A percentile compares a stretch with the other conserved stretches of the same genome.
Conservation (phyloP, 1,140 invertebrate species). For the Leptopilina clavipes region DNA sequence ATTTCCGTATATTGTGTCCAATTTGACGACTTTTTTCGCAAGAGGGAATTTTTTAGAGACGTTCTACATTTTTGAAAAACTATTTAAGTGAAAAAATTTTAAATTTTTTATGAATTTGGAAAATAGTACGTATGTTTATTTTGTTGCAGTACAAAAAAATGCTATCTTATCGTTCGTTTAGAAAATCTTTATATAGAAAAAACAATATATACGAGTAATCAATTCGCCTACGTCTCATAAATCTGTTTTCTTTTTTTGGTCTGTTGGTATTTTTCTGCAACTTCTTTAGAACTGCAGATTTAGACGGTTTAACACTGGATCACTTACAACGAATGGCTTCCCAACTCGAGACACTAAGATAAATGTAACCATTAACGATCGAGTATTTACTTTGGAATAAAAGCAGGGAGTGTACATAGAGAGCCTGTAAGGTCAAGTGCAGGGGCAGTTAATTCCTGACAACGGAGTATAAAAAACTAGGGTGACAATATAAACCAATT, state of each 20-base stretch:
- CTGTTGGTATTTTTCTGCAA: background rate
- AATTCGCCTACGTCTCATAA: background rate
- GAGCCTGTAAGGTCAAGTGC: constrained; percentile 24
- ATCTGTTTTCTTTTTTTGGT: constrained; percentile 8
- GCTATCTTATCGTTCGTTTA: too few species aligned
- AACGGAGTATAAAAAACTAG: constrained; percentile 8
- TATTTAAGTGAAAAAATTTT: too few species aligned
- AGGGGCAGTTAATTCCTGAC: constrained; percentile 15
- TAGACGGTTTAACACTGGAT: constrained; percentile 13
- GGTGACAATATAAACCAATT: constrained; percentile 7
- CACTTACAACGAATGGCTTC: constrained; percentile 27
- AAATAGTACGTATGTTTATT: too few species aligned
- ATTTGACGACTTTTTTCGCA: too few species aligned
- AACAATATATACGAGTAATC: background rate
- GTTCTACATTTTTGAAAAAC: too few species aligned
- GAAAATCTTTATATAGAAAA: too few species aligned
- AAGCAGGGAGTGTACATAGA: background rate
- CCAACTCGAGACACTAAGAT: constrained; percentile 29
- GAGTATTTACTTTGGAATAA: constrained; percentile 28
- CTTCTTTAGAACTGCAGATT: constrained; percentile 19
- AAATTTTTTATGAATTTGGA: too few species aligned
- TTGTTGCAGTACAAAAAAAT: too few species aligned
- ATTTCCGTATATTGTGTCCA: too few species aligned
- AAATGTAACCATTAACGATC: constrained; percentile 33
- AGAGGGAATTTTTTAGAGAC: too few species aligned